Base-by-base conservation (phyloP, 2,888 invertebrate species). In the Ectropis crepuscularia region DNA sequence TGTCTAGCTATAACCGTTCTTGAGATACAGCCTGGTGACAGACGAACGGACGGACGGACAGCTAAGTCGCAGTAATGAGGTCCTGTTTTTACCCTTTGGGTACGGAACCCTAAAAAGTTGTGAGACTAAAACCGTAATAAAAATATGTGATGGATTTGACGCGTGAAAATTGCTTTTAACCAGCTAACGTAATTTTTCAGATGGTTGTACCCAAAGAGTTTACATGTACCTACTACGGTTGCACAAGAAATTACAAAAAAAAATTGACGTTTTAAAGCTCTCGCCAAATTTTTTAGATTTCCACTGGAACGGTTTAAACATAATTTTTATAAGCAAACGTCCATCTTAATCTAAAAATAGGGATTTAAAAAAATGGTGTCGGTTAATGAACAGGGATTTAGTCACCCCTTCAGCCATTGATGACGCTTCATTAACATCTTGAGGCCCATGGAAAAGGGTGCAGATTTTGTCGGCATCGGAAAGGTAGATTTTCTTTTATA, bases 381-480 rank as follows among this genome's bases (percentile, higher is more conserved):
- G 10, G 53, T 49, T 43, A 53, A 57, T 63, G 48, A 62, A 62
- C 38, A 57, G 57, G 48, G 38, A 5, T 53, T 57, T 57, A 53
- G 57, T 63, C 53, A 53, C 57, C 39, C n/a, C 62, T 28, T 49
- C 42, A 6, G 16, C 37, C 45, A 59, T 55, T 42, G 54, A 57
- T 42, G 62, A 12, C 54, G 11, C 37, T 69, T 75, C 73, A 77
- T 77, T 77, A 77, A 67, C 69, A 59, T 58, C 55, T 43, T 54
- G 5, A 69, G 61, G 65, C 54, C 60, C 64, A 67, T 37, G 54
- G 61, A 59, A 63, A 42, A 63, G 49, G 41, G 39, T 41, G 41
- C 37, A 39, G 47, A 41, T 43, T 39, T 6, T 10, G 6, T 47
- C 12, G 53, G 10, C 5, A 6, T 55, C 57, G 46, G 36, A 6